These are phyloP conservation scores for Limonius californicus DNA, from an alignment of 1,140 invertebrate species.

Conservation along the genomic window DNA sequence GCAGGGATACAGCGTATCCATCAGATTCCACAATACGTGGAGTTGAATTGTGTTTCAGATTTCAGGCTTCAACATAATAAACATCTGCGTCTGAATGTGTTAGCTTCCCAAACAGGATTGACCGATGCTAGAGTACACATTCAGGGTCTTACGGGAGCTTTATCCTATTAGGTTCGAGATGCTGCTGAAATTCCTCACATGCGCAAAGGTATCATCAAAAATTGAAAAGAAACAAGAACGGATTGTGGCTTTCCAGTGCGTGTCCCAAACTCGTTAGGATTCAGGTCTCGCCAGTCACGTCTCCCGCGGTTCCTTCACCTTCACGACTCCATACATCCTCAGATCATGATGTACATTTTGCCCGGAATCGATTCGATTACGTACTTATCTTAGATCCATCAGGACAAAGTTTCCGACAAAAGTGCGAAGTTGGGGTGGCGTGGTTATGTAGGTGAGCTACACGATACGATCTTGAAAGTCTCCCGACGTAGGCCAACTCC, in stretches of 20 bases:
- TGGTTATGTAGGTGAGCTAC: neutral
- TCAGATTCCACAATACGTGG: neutral
- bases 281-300: conserved; percentile 28
- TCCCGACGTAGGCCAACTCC: neutral
- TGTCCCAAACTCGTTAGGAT: conserved; percentile 24
- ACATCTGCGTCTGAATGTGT: conserved; percentile 1
- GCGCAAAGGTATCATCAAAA: conserved; percentile 31
- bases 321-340: conserved; percentile 19
- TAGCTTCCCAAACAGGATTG: conserved; percentile 4
- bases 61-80: conserved; percentile 4
- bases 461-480: conserved; percentile 1
- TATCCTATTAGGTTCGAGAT: conserved; percentile 24
- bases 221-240: conserved; percentile 35
- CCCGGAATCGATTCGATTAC: conserved; percentile 11
- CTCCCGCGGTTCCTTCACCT: conserved; percentile 26
- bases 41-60: neutral
- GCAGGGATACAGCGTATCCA: too few relatives aligned
- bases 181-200: conserved; percentile 19
- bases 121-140: conserved; percentile 5
- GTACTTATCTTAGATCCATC: conserved; percentile 12
- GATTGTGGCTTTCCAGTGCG: conserved; percentile 22
- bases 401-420: conserved; percentile 11
- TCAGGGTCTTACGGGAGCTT: conserved; percentile 10
- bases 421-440: neutral
- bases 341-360: conserved; percentile 14